These are phyloP conservation scores for Girardinichthys multiradiatus DNA, from an alignment of 2,113 vertebrate genomes.

Conservation along the genomic window DNA sequence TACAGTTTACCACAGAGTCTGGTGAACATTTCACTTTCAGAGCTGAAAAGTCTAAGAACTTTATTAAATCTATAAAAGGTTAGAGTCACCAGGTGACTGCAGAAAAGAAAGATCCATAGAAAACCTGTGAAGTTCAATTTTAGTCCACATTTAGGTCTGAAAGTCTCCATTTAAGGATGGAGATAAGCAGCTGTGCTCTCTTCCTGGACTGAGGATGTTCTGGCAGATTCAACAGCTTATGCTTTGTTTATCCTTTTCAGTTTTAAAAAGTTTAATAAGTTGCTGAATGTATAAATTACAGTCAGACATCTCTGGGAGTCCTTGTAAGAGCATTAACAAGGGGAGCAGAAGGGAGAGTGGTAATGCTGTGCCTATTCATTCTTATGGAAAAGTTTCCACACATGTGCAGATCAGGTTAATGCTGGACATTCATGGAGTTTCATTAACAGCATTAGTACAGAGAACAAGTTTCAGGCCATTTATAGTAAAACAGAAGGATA, in stretches of 20 bases:
- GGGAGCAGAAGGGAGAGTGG: constrained; percentile 2
- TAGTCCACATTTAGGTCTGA: neutral
- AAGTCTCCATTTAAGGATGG: neutral
- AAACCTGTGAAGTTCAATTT: no score
- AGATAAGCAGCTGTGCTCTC: neutral
- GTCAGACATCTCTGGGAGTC: constrained; percentile 11
- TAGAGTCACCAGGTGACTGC: no score
- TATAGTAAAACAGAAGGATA: neutral
- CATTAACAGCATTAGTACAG: neutral
- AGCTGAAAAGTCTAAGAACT: neutral
- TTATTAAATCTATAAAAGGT: neutral
- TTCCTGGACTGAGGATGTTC: constrained; percentile 8
- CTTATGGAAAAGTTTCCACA: neutral
- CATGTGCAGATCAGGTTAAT: neutral
- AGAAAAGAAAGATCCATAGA: no score
- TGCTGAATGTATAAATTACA: constrained; percentile 30
- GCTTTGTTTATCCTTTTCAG: constrained; percentile 35
- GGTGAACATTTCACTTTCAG: neutral
- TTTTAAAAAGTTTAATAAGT: constrained; percentile 53
- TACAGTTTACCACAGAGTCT: neutral
- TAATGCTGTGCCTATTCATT: neutral
- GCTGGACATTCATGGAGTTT: neutral
- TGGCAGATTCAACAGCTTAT: constrained; percentile 41
- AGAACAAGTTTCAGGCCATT: neutral
- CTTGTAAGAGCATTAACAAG: constrained; percentile 45